Evolutionary conservation across 2,797 vertebrate species (phyloP), one percentile per base, ranked within the genome.

Genomic region (Alfaro cultratus): DNA sequence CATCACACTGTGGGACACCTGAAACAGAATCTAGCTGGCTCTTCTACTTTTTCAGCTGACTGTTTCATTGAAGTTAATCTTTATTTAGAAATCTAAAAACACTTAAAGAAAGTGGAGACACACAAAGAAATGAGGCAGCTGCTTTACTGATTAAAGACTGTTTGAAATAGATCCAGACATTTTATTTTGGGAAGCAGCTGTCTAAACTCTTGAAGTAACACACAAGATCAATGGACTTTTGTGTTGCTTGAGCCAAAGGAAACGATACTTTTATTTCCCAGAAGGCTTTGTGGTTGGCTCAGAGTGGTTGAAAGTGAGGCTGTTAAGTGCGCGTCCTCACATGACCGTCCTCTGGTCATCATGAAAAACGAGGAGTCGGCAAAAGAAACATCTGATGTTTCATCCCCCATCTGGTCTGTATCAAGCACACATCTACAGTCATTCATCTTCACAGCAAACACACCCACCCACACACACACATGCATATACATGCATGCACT

Each of bases 91-190:
- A 76, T 51, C 10, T 74, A 2, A 74, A 45, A 71, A 78, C 34
- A 55, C 4, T 1, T 15, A 8, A 7, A 51, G 1, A 21, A 47
- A 51, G 62, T 16, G 45, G 47, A 75, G 18, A 51, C 47, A 47
- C 15, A 72, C 2, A 21, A 34, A 26, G 57, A 76, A 79, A 76
- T 18, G 10, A 83, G 83, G 64, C 71, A 1, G 53, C 45, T 1
- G 67, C 51, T 34, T 53, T 57, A 81, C 83, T 83, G 82, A 88
- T 87, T 83, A 83, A 85, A 88, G 86, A 86, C 67, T 0, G 26
- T 80, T 85, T 87, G 87, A 88, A 91, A 90, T 89, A 92, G 85
- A 90, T 84, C 77, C 75, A 83, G 70, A 67, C 9, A 26, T 53
- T 83, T 79, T 85, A 89, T 89, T 89, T 74, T 55, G 13, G 85